These are phyloP conservation scores for Gymnocheta viridis DNA, from an alignment of 2,888 invertebrate genomes.

Conservation along the genomic window DNA sequence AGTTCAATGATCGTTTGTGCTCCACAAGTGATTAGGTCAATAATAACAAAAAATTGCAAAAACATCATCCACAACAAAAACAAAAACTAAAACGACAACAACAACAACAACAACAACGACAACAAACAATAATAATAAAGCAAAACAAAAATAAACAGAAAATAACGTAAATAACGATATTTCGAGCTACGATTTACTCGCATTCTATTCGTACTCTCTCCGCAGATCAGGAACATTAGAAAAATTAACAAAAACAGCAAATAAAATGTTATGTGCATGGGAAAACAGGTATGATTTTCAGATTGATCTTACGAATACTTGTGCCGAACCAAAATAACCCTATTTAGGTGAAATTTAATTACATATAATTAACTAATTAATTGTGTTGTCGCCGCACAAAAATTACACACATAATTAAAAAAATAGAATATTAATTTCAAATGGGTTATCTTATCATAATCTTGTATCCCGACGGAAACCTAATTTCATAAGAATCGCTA, in stretches of 20 bases:
- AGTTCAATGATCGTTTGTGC: constrained; percentile 82
- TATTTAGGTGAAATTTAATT: background rate
- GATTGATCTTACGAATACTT: background rate
- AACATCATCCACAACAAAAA: constrained; percentile 68
- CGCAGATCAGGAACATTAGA: constrained; percentile 56
- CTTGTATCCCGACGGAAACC: too few species aligned
- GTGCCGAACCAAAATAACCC: background rate
- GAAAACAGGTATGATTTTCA: constrained; percentile 3
- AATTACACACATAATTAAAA: too few species aligned
- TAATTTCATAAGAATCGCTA: too few species aligned
- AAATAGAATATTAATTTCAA: too few species aligned
- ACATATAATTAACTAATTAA: background rate
- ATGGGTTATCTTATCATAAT: too few species aligned
- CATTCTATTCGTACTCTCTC: constrained; percentile 37
- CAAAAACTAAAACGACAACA: constrained; percentile 60
- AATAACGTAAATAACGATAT: constrained; percentile 50
- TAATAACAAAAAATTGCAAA: constrained; percentile 79
- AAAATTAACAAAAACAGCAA: constrained; percentile 47
- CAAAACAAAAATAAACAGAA: constrained; percentile 42
- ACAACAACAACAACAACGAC: constrained; percentile 52
- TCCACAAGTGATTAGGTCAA: constrained; percentile 82
- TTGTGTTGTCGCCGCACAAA: too few species aligned
- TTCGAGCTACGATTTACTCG: constrained; percentile 52
- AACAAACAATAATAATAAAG: constrained; percentile 26
- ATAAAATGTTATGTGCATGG: constrained; percentile 16